Evolutionary conservation across 2,113 vertebrate genomes (phyloP), one percentile per base, ranked within the genome.

Genomic region (Dipodomys ordii): DNA sequence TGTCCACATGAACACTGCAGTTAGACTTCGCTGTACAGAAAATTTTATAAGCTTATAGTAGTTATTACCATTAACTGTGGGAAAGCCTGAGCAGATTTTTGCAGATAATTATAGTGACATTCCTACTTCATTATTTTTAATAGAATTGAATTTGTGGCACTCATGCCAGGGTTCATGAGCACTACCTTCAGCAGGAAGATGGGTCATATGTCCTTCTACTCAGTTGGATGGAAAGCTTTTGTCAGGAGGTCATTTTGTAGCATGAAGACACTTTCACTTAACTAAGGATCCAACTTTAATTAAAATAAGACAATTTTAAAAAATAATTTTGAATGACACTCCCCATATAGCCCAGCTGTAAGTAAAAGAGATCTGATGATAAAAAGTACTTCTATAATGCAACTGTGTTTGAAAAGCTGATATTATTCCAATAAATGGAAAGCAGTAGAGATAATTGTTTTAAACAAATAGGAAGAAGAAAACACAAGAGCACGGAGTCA

Each of bases 71-170:
- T 64, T 76, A 82, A 77, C 77, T 91, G 62, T 87, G 91, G 60
- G 83, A 84, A 87, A 92, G 39, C 39, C 87, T 72, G 73, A 84
- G 86, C 15, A 93, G 93, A 6, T 1, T 0, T 92, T 92, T 30
- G 82, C 78, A 97, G 92, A 97, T 90, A 86, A 97, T 88, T 96
- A 0, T 0, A 69, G 83, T 95, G 97, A 80, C 2, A 3, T 96
- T 91, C 88, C 65, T 96, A 69, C 67, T 94, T 95, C 0, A 0
- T 90, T 95, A 81, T 68, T 92, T 83, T 72, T 78, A 95, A 87
- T 67, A 88, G 88, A 91, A 80, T 91, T 93, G 92, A 94, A 85
- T 94, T 39, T 1, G 79, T 87, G 77, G 72, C 67, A 44, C 28
- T 79, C 65, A 69, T 32, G 74, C 69, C 35, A 65, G 71, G 35